Percentiles rank a stretch among this genome's conserved stretches.
phyloP scores from a whole-genome alignment of 2,888 invertebrate species.

The Coelinius sp. region DNA sequence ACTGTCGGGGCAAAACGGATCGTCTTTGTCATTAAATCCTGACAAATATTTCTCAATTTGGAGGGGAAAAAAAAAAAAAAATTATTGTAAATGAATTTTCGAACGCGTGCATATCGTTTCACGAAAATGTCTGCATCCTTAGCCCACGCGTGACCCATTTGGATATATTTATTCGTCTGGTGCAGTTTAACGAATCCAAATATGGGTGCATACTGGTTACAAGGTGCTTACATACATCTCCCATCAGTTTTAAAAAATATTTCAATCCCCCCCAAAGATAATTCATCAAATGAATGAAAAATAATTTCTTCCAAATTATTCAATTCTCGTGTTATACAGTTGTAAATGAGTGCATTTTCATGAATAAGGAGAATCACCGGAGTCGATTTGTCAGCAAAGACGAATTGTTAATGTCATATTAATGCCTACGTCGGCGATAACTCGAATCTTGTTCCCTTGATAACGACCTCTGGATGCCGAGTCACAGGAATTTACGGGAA shows the following conservation, averaged over 20 bases:
- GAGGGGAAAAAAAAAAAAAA: no score
- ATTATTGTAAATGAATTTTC: neutral
- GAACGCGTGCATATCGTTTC: neutral
- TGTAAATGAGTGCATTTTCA: neutral
- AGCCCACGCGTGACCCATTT: constrained; percentile 51
- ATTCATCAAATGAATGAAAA: constrained; percentile 6
- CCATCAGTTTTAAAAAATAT: neutral
- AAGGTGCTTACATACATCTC: constrained; percentile 18
- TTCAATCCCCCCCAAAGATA: neutral
- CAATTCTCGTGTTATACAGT: neutral
- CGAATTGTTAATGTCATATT: constrained; percentile 6
- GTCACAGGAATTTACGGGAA: constrained; percentile 14
- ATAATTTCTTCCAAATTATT: neutral
- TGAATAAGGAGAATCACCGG: constrained; percentile 1
- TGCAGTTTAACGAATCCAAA: constrained; percentile 48
- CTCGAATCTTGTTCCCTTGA: constrained; percentile 26
- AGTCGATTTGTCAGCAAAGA: constrained; percentile 19
- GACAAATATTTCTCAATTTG: neutral
- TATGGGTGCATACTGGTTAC: constrained; percentile 44
- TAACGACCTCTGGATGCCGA: constrained; percentile 20
- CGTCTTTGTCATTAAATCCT: no score
- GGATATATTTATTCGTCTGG: constrained; percentile 50
- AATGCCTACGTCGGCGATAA: constrained; percentile 13
- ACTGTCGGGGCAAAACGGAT: no score
- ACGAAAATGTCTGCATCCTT: constrained; percentile 18